Evolutionary conservation across 1,140 invertebrate species (phyloP).

Genomic region (Acromyrmex heyeri): DNA sequence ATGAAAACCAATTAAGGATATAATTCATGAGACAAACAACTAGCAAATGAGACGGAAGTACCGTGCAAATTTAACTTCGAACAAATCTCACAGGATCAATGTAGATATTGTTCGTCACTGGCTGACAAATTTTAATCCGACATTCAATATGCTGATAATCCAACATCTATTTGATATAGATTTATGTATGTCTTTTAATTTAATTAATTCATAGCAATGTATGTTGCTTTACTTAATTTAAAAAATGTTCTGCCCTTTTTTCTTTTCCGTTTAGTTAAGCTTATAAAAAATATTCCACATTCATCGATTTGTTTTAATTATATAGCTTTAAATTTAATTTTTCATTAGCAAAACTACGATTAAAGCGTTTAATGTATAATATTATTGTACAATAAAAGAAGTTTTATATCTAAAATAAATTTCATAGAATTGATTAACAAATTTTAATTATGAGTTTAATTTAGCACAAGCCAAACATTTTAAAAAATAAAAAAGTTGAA

Average conservation of each 20-base stretch:
- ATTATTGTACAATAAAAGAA: background rate
- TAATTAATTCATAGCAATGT: constrained; percentile 4
- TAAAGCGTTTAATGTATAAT: background rate
- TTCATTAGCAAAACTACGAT: background rate
- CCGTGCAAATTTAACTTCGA: constrained; percentile 31
- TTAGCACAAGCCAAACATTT: background rate
- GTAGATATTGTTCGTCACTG: background rate
- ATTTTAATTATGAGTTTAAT: background rate
- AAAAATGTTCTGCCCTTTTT: background rate
- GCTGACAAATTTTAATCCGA: constrained; percentile 37
- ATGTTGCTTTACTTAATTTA: background rate
- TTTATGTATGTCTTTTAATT: background rate
- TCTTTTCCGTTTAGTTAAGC: background rate
- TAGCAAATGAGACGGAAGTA: background rate
- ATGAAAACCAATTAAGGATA: constrained; percentile 5
- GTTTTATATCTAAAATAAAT: background rate
- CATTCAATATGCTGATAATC: constrained; percentile 23
- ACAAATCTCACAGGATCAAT: background rate
- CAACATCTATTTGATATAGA: constrained; percentile 1
- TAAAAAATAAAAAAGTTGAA: background rate
- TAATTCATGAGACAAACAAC: background rate
- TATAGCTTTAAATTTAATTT: constrained; percentile 3
- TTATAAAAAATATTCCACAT: background rate
- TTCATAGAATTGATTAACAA: background rate
- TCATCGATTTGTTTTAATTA: background rate